These are phyloP conservation scores for Lampropteryx suffumata DNA, from an alignment of 2,888 invertebrate species.

Conservation along the genomic window DNA sequence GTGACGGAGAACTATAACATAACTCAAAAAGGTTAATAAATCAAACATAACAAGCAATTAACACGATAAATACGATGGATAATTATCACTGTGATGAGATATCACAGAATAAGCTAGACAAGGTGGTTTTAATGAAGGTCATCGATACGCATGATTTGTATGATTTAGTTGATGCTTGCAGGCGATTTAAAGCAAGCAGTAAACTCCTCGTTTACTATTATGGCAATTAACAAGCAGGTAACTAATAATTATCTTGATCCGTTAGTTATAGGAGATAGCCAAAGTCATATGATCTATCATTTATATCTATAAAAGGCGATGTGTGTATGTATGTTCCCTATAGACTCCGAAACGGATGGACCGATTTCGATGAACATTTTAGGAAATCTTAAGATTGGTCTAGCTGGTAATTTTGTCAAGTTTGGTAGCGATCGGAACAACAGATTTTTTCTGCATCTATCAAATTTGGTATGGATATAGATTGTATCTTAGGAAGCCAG, in stretches of 20 bases:
- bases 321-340: no score
- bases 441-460: no score
- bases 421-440: no score
- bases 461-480: no score
- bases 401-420: no score
- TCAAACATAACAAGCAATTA: conserved; percentile 32
- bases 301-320: no score
- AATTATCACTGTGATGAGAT: conserved; percentile 11
- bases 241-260: neutral
- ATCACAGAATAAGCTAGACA: conserved; percentile 7
- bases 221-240: conserved; percentile 8
- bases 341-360: no score
- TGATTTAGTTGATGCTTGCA: conserved; percentile 25
- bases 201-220: conserved; percentile 21
- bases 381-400: no score
- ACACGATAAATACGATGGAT: conserved; percentile 22
- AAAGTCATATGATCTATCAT: neutral
- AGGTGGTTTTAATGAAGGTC: conserved; percentile 25
- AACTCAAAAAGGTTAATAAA: conserved; percentile 25
- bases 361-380: no score
- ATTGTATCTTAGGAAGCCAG: no score
- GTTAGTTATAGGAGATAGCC: conserved; percentile 4
- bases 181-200: conserved; percentile 26
- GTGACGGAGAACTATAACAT: neutral
- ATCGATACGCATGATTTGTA: conserved; percentile 26